Base-by-base conservation (phyloP, 2,797 vertebrate genomes). In the Sebastes iracundus region DNA sequence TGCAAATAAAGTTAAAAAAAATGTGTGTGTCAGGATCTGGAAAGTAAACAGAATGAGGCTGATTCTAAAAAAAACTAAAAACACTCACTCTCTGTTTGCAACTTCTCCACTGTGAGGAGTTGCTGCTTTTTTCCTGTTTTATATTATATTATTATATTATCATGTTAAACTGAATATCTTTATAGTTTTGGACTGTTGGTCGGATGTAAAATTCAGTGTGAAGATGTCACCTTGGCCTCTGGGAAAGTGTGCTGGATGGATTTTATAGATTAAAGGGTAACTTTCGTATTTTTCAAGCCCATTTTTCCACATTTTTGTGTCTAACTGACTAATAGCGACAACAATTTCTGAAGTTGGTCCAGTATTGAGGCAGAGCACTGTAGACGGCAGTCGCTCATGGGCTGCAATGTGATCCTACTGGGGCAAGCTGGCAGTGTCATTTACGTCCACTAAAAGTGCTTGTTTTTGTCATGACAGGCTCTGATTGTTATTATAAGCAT, bases 391-490 rank as follows among this genome's bases (percentile, higher is more conserved):
- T 18, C 18, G 16, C 46, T 49, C 46, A 49, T 0, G 18, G 46
- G 18, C 46, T 49, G 46, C 18, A 49, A 20, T 49, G 18, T 49
- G 18, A 18, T 49, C 16, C 16, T 9, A 20, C 7, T 20, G 46
- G 46, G 46, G 18, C 46, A 49, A 49, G 46, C 46, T 49, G 46
- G 46, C 46, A 8, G 0, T 0, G 3, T 20, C 46, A 49, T 49
- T 20, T 49, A 20, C 7, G 18, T 49, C 46, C 46, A 20, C 46
- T 49, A 49, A 49, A 49, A 49, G 46, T 8, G 46, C 18, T 49
- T 49, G 18, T 49, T 49, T 49, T 49, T 49, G 46, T 18, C 46
- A 49, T 20, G 18, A 20, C 3, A 49, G 46, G 46, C 46, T 49
- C 46, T 49, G 46, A 49, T 49, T 49, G 7, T 49, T 49, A 49